Base-by-base conservation (phyloP, 2,113 vertebrate species). In the Microcebus ravelobensis region DNA sequence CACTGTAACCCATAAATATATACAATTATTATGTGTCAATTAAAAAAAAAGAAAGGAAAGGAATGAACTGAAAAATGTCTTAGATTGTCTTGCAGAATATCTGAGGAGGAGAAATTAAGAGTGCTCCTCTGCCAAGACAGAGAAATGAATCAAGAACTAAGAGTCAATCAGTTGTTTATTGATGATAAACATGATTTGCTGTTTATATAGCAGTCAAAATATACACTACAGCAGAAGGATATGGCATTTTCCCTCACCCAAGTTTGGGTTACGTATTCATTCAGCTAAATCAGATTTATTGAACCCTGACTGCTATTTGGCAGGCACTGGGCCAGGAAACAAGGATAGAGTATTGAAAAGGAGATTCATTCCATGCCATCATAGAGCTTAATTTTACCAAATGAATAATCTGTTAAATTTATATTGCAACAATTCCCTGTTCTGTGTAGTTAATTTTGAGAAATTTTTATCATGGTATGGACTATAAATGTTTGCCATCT, bases 371-470 rank as follows among this genome's bases (percentile, higher is more conserved):
- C 14, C 55, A 23, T 68, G 5, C 13, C 34, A 82, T 42, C 14
- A 79, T 4, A 89, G 55, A 83, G 55, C 34, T 92, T 87, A 95
- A 81, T 87, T 94, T 84, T 73, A 87, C 17, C 63, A 89, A 96
- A 91, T 77, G 17, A 91, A 93, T 52, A 88, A 88, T 57, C 48
- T 68, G 8, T 81, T 65, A 88, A 94, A 83, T 95, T 85, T 93
- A 68, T 84, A 70, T 77, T 59, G 50, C 17, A 52, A 29, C 81
- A 34, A 9, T 34, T 63, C 23, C 55, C 1, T 68, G 12, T 91
- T 73, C 31, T 86, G 12, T 4, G 1, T 65, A 45, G 86, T n/a
- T 63, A 86, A 88, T 91, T 94, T 71, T 93, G 18, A 88, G 8
- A 73, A 76, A 82, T 67, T 91, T 92, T 3, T 20, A 71, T 79